Evolutionary conservation across 2,113 vertebrate genomes (phyloP), one percentile per base, ranked within the genome.

Genomic region (Gymnocephalus cernua): DNA sequence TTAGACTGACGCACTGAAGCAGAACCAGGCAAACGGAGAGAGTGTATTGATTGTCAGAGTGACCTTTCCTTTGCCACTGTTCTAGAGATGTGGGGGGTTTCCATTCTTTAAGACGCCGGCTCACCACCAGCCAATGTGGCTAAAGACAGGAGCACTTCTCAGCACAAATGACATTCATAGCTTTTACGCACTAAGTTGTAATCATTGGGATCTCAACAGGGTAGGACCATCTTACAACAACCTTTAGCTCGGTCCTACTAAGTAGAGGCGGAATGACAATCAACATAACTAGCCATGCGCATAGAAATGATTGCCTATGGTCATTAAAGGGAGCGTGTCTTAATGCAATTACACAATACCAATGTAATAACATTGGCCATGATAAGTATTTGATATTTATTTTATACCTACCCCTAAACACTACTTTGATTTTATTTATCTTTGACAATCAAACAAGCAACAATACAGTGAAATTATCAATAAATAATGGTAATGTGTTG

Each of bases 31-130:
- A 7, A 76, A 50, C 16, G 21, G 54, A 67, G 41, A 82, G 48
- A 69, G 71, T 21, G 59, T 92, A 94, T 93, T 90, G 93, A 94
- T 92, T 85, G 86, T 82, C 83, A 91, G 80, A 38, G 73, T 92
- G 91, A 92, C 93, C 91, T 93, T 95, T 93, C 58, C 53, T 51
- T 68, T 74, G 65, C 73, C 53, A 67, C 67, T 56, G 32, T 61
- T 78, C 32, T 13, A n/a, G 21, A 77, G 63, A 83, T 54, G 81
- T 80, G 80, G 85, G 85, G 84, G 87, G 74, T 72, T 66, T 71
- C 23, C 48, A 32, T 72, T 79, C 59, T 83, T 68, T 61, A 78
- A 82, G 76, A 47, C 41, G 50, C 19, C 2, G n/a, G 14, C 53
- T 85, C 77, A 72, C n/a, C 56, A 68, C 48, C 47, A 74, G 61